Base-by-base conservation (phyloP, 2,797 vertebrate genomes). In the Anguilla anguilla region DNA sequence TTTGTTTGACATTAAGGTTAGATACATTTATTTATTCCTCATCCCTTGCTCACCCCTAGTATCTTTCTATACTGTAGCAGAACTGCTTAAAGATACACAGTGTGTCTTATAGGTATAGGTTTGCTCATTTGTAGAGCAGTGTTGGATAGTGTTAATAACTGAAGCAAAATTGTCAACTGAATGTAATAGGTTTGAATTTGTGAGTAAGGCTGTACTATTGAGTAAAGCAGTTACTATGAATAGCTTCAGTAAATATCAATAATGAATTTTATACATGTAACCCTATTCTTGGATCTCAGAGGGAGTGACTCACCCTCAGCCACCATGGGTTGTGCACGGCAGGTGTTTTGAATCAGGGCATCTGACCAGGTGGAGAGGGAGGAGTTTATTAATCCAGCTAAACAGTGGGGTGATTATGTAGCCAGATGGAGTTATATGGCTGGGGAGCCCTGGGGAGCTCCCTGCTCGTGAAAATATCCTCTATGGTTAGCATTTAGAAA, bases 1-100 rank as follows among this genome's bases (percentile, higher is more conserved):
- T 35, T 31, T 72, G n/a, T 31, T 39, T 77, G 72, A 77, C 72
- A 77, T 77, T 77, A 77, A 69, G 64, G 64, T 69, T 69, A 10
- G 64, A 69, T n/a, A 69, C 64, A 69, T 69, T 69, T 69, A 69
- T 69, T n/a, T 69, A 28, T 69, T 69, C 64, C n/a, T 69, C n/a
- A n/a, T 69, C n/a, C n/a, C 64, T 69, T 69, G 1, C 25, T 9
- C 64, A 69, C n/a, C 64, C 10, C 7, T 69, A n/a, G 25, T 69
- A n/a, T 69, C 25, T 69, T 69, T 69, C 28, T 28, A 69, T 28
- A n/a, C 64, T 25, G 25, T 69, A n/a, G 25, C 64, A 69, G 25
- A n/a, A n/a, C 64, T 69, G 25, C 59, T 69, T 2, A 11, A n/a
- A 11, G 64, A 6, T 69, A 69, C 2, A n/a, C 25, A 28, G 25